Evolutionary conservation across 2,888 invertebrate species (phyloP), one percentile per base, ranked within the genome.

Genomic region (Oeneis ivallda): DNA sequence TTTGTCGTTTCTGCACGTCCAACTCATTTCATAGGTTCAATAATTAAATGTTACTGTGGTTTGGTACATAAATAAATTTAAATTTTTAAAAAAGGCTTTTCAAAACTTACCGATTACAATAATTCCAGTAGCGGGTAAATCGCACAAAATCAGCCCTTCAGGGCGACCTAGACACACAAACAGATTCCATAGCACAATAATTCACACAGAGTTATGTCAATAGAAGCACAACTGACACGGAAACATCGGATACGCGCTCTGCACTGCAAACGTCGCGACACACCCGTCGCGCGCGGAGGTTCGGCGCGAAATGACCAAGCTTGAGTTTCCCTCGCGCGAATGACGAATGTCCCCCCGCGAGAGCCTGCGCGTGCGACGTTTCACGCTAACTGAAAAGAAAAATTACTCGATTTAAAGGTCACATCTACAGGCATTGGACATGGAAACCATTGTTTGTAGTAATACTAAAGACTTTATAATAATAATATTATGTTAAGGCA

Each of bases 261-360:
- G 75, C 79, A 79, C 85, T 82, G 75, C 87, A 75, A 80, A 79
- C 87, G 85, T 70, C 88, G 85, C 89, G 88, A 89, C 88, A 84
- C 87, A 71, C 56, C 65, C 76, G 86, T 88, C 90, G 87, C 89
- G 86, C 84, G 85, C 84, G 80, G 89, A 88, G 89, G 81, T 81
- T 87, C 78, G 79, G 82, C 91, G 89, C 91, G 86, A 83, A 90
- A 80, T 90, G 85, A 73, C 71, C 72, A 68, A 53, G 37, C 41
- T 26, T 13, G 72, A n/a, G n/a, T 13, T 13, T 5, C 58, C 66
- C 19, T 34, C 32, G 56, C 32, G 58, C n/a, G 59, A 56, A 67
- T 59, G 60, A 56, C n/a, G 59, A 56, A 67, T 59, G 60, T 59
- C 50, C 67, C 70, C 67, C 70, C 50, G 65, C 65, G 56, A 65